Percentiles rank a stretch among this genome's conserved stretches.
Evolutionary conservation across 92 coral and sea anemone species (phyloP).

Genomic region (Pocillopora meandrina): DNA sequence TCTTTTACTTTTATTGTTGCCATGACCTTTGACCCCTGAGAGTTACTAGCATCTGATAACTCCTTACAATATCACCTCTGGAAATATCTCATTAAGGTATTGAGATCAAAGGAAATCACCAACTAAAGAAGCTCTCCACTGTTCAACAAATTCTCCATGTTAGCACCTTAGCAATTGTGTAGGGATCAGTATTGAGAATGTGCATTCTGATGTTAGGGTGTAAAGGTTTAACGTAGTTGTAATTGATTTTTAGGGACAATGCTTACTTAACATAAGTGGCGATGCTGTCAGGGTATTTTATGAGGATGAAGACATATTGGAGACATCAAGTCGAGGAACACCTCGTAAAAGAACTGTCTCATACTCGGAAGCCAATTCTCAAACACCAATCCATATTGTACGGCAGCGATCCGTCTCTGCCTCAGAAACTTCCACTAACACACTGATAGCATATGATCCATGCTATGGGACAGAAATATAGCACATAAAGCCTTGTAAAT

Average conservation of each 20-base stretch:
- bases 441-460: conserved; percentile 6
- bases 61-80: too few species aligned
- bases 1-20: too few species aligned
- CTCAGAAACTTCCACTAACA: conserved; percentile 33
- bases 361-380: conserved; percentile 52
- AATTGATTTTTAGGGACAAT: conserved; percentile 74
- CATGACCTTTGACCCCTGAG: too few species aligned
- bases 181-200: too few species aligned
- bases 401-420: conserved; percentile 76
- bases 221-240: background rate
- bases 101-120: too few species aligned
- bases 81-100: too few species aligned
- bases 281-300: conserved; percentile 89
- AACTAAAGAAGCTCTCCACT: too few species aligned
- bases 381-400: conserved; percentile 51
- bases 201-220: background rate
- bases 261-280: conserved; percentile 88
- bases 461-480: conserved; percentile 38
- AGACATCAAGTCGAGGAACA: conserved; percentile 63
- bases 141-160: too few species aligned
- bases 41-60: too few species aligned
- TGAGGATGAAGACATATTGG: conserved; percentile 64
- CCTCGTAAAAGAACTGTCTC: conserved; percentile 77
- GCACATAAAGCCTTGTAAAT: background rate
- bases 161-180: too few species aligned